Base-by-base conservation (phyloP, 2,797 vertebrate genomes). In the Botia kubotai region DNA sequence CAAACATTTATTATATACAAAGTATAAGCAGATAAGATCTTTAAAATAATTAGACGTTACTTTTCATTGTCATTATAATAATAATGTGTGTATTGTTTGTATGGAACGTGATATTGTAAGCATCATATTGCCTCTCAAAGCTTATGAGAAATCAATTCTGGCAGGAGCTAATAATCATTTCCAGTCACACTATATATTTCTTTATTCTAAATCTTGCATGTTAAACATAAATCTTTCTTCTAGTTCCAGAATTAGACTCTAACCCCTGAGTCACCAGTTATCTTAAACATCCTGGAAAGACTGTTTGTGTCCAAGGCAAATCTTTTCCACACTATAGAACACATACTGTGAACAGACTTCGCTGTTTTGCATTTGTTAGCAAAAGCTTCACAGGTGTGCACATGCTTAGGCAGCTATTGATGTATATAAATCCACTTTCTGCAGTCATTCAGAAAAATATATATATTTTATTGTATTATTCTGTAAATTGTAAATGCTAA, bases 291-390 rank as follows among this genome's bases (percentile, higher is more conserved):
- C 13, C 48, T 43, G 17, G 53, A 62, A 33, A 39, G 7, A 62
- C 17, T 29, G 13, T 53, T 5, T 68, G 14, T 39, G 67, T 71
- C 50, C 16, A 26, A 23, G 36, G 19, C 17, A 29, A 21, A 71
- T 72, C 53, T 48, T 43, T 67, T 72, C 29, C 58, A 74, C 72
- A 71, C 36, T 53, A 66, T 53, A n/a, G n/a, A n/a, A n/a, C n/a
- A n/a, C n/a, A n/a, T n/a, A n/a, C n/a, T n/a, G n/a, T n/a, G n/a
- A n/a, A 86, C 55, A 55, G 13, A 39, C 23, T 29, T 53, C 16
- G 36, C 17, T 10, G 7, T 58, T 84, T 82, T 84, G 80, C 72
- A 83, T 77, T 72, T 39, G n/a, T 48, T 58, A 39, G 48, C 65
- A 77, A 63, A 60, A 17, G 73, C 68, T 80, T 70, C 14, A 68